phyloP scores from a whole-genome alignment of 2,888 invertebrate species.

The Geophilus truncorum region DNA sequence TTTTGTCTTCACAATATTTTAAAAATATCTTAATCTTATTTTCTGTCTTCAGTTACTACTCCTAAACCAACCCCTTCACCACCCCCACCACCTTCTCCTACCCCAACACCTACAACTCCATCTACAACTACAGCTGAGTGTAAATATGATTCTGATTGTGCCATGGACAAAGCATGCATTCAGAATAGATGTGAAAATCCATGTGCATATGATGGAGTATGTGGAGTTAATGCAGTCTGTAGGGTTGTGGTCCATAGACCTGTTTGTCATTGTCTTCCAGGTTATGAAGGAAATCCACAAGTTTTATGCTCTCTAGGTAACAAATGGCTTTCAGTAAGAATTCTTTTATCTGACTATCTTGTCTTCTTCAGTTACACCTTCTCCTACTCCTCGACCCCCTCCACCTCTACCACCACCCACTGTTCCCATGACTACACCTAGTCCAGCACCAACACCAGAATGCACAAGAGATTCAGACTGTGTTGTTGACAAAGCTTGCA shows the following conservation, averaged over 20 bases:
- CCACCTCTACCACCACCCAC: not conserved
- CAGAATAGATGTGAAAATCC: conserved; percentile 49
- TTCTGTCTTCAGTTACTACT: not conserved
- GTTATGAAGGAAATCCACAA: conserved; percentile 40
- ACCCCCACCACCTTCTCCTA: not conserved
- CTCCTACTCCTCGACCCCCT: not conserved
- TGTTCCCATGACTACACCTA: not conserved
- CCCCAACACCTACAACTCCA: not conserved
- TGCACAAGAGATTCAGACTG: conserved; percentile 80
- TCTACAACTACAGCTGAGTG: conserved; percentile 33
- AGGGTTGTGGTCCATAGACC: conserved; percentile 41
- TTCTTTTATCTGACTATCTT: not conserved
- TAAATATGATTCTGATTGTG: conserved; percentile 41
- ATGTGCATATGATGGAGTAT: conserved; percentile 36
- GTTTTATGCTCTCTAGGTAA: conserved; percentile 39
- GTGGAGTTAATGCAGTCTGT: conserved; percentile 41
- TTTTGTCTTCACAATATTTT: not conserved
- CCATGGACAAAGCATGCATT: conserved; percentile 41
- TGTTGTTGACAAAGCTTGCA: conserved; percentile 76
- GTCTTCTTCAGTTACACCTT: not conserved
- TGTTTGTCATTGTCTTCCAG: conserved; percentile 41
- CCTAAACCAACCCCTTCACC: not conserved
- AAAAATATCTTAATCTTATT: not conserved
- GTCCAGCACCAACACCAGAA: conserved; percentile 49
- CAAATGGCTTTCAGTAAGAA: not conserved